Conservation (phyloP, 2,797 vertebrate genomes). For the Parotocinclus haroldoi region DNA sequence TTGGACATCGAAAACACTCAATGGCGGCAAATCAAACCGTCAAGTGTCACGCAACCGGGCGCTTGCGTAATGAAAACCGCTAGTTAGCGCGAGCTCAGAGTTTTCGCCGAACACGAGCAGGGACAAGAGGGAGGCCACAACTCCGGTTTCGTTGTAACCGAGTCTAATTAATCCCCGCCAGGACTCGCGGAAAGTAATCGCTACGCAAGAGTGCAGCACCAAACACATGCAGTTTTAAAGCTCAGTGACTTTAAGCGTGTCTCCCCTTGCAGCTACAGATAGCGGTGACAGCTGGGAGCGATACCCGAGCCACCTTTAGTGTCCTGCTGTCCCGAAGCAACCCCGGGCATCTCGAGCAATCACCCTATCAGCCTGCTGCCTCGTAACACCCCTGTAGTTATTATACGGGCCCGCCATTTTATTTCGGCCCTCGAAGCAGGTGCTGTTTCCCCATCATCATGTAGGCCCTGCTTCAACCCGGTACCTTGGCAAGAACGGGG, state of each 20-base stretch:
- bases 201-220: conserved; percentile 27
- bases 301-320: conserved; percentile 41
- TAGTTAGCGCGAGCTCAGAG: background rate
- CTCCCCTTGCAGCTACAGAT: conserved; percentile 44
- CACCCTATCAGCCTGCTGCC: conserved; percentile 36
- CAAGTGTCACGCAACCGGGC: no score
- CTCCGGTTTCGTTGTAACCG: conserved; percentile 36
- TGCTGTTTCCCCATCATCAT: background rate
- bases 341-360: conserved; percentile 38
- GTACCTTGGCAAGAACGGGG: conserved; percentile 35
- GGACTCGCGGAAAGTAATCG: conserved; percentile 29
- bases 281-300: conserved; percentile 30
- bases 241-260: conserved; percentile 36
- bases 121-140: conserved; percentile 13
- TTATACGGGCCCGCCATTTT: background rate
- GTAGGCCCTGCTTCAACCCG: conserved; percentile 31
- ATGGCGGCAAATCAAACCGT: no score
- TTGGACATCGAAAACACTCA: no score
- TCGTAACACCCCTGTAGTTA: conserved; percentile 31
- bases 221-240: conserved; percentile 44
- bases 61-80: no score
- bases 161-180: conserved; percentile 39
- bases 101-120: conserved; percentile 2
- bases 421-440: background rate
- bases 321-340: conserved; percentile 41